Base-by-base conservation (phyloP, 1,140 invertebrate species). In the Aphis craccivora region DNA sequence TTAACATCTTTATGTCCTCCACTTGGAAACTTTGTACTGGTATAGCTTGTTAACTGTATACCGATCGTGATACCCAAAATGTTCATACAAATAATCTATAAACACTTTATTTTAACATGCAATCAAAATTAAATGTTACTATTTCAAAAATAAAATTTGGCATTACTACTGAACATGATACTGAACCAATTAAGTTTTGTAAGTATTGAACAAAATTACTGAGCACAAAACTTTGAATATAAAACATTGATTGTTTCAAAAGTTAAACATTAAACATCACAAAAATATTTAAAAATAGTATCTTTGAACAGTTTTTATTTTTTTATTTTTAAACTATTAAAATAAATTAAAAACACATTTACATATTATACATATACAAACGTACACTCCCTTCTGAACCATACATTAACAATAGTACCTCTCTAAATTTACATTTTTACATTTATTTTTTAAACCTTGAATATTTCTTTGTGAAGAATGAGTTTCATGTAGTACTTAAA, bases 121-220 rank as follows among this genome's bases (percentile, higher is more conserved):
- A 48, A n/a, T 48, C 30, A 48, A 87, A 87, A 48, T 87, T 87
- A 45, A 18, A 87, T 35, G 45, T 87, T 87, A 35, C 86, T 51
- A 87, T 87, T 87, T 48, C 30, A 9, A 48, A 48, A 87, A 48
- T 87, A 51, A 87, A n/a, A 87, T 14, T 48, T 86, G 11, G 9
- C n/a, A 86, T 86, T 86, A 20, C 83, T 2, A 20, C 25, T 30
- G 40, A n/a, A 86, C 5, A 48, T 30, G 22, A 87, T 87, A n/a
- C 30, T 87, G 22, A 18, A 87, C 14, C 30, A 87, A 48, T 87
- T 87, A 87, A 35, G 30, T n/a, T 87, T 87, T 8, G 18, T 48
- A 87, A 87, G 86, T 87, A 87, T 51, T 51, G 35, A 87, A 87
- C 45, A 87, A 51, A 87, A 51, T 51, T 35, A 48, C 84, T 48